Base-by-base conservation (phyloP, 1,140 invertebrate genomes). In the fruit fly (Drosophila melanogaster) region DNA sequence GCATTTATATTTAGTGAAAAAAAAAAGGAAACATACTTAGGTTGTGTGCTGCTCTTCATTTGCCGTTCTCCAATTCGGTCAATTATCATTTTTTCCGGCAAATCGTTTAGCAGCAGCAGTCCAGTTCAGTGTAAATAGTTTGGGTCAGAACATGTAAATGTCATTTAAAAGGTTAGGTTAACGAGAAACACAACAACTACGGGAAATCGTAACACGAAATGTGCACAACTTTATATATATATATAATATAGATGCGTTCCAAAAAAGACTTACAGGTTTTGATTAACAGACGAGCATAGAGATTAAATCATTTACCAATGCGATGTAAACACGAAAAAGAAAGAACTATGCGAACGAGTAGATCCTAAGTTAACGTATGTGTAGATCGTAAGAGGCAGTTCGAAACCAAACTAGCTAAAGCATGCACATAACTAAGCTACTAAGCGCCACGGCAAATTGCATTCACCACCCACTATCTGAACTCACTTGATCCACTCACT, bases 191-290 rank as follows among this genome's bases (percentile, higher is more conserved):
- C 57, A 71, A 37, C 57, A 71, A 50, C 56, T 79, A 81, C 50
- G 56, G 60, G 35, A 70, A 50, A 67, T 19, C 43, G 60, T 44
- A 65, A 65, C 44, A 64, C 64, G 30, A 65, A 67, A 75, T 66
- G 62, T 77, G 81, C 81, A 85, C 81, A 80, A 85, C 56, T 86
- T 85, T 61, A 74, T 81, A 67, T 43, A 67, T 64, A 67, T 80
- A 67, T 41, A 66, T 67, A 67, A 67, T 41, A 66, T 67, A 67
- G 81, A 81, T 77, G 81, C 77, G 81, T 86, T 85, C 79, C 60
- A 86, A 85, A 84, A 84, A 83, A 85, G 81, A 85, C 81, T 86
- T 85, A 86, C 69, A 81, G 77, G 77, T 79, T 85, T 84, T 73
- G 73, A 76, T 69, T 71, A 71, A 69, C 62, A 79, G 19, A 14